Base-by-base conservation (phyloP, 2,888 invertebrate genomes). In the Sinopyrophorus schimmeli region DNA sequence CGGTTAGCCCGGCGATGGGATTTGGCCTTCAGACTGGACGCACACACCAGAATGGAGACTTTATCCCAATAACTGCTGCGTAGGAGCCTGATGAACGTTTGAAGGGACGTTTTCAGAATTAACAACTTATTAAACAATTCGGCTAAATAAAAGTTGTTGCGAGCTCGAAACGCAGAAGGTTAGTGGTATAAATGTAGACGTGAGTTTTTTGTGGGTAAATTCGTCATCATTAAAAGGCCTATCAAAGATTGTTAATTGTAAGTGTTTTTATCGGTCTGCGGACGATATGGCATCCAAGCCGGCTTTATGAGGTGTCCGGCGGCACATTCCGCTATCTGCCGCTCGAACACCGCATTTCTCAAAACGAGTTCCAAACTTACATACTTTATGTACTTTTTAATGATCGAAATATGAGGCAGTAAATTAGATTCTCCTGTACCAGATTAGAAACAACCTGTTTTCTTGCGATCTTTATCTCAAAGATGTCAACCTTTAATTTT, bases 371-470 rank as follows among this genome's bases (percentile, higher is more conserved):
- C 50, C 50, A 57, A 54, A 57, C 56, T 52, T 54, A 57, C 54
- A 57, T 57, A 57, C 54, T 57, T 57, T 57, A 57, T 57, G 54
- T 57, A 57, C 54, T 54, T 54, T 57, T 57, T 57, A 54, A 57
- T 54, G 56, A 57, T 57, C 52, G 52, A 49, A 57, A 57, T 57
- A 52, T 49, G 52, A 47, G 49, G 54, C 52, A 54, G 55, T 59
- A 59, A 59, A 57, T 59, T 59, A 57, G 55, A 57, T 53, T 59
- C 57, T 53, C 51, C 55, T 57, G 59, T 57, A 51, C 39, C 48
- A 54, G 59, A 58, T 56, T 60, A 57, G 57, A 58, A 55, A 55
- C 52, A 51, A 49, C 51, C 50, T 52, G 53, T 54, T 53, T 32
- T 51, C 27, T 37, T 54, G 50, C 49, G 55, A 53, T 58, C 53